Evolutionary conservation across 1,140 invertebrate genomes (phyloP), one percentile per base, ranked within the genome.

Genomic region (Ylistrum balloti): DNA sequence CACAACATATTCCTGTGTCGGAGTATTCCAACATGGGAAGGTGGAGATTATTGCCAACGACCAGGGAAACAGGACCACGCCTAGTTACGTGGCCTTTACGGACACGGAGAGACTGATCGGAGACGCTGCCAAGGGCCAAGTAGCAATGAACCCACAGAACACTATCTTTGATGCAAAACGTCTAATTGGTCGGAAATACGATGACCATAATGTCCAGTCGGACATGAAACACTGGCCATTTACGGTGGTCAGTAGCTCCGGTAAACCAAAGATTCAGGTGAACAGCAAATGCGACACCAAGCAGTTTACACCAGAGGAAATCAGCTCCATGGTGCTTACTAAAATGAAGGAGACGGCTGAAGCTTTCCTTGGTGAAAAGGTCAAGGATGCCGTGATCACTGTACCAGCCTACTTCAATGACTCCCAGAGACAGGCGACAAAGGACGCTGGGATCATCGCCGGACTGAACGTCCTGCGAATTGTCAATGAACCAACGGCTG

Each of bases 191-290:
- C 98, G 99, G 95, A 98, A 98, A 92, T 99, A 98, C 95, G 98
- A 99, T 91, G 99, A 99, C 96, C 92, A 88, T 0, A 97, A 97
- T 34, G 98, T 99, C 41, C 98, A 99, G 96, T 97, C 97, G 85
- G 99, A 99, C 95, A 99, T 99, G 98, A 99, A 96, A 91, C 98
- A 99, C 96, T 99, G 98, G 96, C 96, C 99, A 0, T 99, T 99
- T 96, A 93, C 93, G 90, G 94, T 95, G 17, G 90, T 95, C 20
- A 93, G 94, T 86, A 90, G 92, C 7, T 91, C 85, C 34, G 92
- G 92, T 0, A 94, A 93, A 86, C 98, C 97, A 97, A 95, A 99
- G 98, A 96, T 99, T 98, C 92, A 97, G 97, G 96, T 95, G 17
- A 97, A 97, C 93, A 99, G 98, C 98, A 99, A 97, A 98, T 98